These are phyloP conservation scores for Habrosyne pyritoides DNA, from an alignment of 2,888 invertebrate species.

Conservation along the genomic window DNA sequence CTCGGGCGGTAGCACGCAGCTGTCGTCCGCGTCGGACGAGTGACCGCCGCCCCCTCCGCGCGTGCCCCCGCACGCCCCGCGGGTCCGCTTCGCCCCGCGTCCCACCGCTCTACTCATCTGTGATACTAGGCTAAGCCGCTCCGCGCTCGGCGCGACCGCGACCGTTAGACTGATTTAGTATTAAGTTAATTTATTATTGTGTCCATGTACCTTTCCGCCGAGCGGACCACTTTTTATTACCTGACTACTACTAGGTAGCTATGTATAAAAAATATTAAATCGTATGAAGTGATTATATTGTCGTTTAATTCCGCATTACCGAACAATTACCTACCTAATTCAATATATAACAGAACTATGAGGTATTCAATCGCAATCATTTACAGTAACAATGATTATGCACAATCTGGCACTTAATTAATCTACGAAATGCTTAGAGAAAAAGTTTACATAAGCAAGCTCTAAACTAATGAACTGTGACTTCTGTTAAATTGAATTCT, in stretches of 20 bases:
- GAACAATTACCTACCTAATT: not conserved
- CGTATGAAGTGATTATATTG: conserved; percentile 63
- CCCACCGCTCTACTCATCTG: conserved; percentile 83
- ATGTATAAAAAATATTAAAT: conserved; percentile 56
- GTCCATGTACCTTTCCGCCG: conserved; percentile 82
- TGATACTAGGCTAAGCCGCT: conserved; percentile 80
- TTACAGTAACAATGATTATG: too few relatives aligned
- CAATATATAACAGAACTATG: not conserved
- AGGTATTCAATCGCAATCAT: not conserved
- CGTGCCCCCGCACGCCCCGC: conserved; percentile 56
- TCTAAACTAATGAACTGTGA: too few relatives aligned
- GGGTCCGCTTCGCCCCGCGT: conserved; percentile 71
- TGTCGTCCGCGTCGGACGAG: conserved; percentile 85
- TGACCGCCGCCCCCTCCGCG: conserved; percentile 65
- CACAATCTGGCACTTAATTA: too few relatives aligned
- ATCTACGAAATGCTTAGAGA: too few relatives aligned
- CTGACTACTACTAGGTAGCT: conserved; percentile 57
- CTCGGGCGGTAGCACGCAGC: conserved; percentile 85
- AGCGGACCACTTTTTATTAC: conserved; percentile 79
- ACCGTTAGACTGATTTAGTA: conserved; percentile 81
- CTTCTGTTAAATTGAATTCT: too few relatives aligned
- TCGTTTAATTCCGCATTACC: conserved; percentile 47
- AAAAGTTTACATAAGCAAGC: too few relatives aligned
- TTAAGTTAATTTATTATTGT: conserved; percentile 79
- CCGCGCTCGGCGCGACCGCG: conserved; percentile 80